phyloP scores from a whole-genome alignment of 2,888 invertebrate genomes.

The Drosophila robusta region DNA sequence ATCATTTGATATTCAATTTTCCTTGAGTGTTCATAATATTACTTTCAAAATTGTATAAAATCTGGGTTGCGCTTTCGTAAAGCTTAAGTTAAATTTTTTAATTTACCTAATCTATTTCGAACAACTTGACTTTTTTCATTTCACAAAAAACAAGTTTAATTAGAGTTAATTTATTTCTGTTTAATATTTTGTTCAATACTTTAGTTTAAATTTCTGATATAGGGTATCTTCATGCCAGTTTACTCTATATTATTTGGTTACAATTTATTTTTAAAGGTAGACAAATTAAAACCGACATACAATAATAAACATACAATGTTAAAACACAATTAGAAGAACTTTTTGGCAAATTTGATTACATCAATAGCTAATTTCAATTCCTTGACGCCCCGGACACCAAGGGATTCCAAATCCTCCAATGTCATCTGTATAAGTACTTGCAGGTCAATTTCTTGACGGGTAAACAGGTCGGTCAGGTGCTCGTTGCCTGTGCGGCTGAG shows the following conservation, averaged over 20 bases:
- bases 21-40: too few relatives aligned
- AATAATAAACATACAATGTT: slow-evolving; percentile 1
- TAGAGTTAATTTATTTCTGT: too few relatives aligned
- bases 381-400: slow-evolving; percentile 68
- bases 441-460: slow-evolving; percentile 77
- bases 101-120: too few relatives aligned
- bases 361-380: slow-evolving; percentile 63
- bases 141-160: too few relatives aligned
- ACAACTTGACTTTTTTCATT: too few relatives aligned
- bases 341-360: slow-evolving; percentile 61
- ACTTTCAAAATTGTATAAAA: too few relatives aligned
- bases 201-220: too few relatives aligned
- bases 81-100: too few relatives aligned
- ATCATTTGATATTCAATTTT: too few relatives aligned
- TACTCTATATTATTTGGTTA: neutral
- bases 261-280: neutral
- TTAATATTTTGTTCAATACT: too few relatives aligned
- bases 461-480: slow-evolving; percentile 69
- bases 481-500: slow-evolving; percentile 64
- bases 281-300: slow-evolving; percentile 11
- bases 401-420: slow-evolving; percentile 63
- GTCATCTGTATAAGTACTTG: slow-evolving; percentile 66
- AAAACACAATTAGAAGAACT: slow-evolving; percentile 40
- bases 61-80: too few relatives aligned
- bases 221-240: too few relatives aligned